Conservation (phyloP, 2,797 vertebrate genomes). For the Nothura maculosa region DNA sequence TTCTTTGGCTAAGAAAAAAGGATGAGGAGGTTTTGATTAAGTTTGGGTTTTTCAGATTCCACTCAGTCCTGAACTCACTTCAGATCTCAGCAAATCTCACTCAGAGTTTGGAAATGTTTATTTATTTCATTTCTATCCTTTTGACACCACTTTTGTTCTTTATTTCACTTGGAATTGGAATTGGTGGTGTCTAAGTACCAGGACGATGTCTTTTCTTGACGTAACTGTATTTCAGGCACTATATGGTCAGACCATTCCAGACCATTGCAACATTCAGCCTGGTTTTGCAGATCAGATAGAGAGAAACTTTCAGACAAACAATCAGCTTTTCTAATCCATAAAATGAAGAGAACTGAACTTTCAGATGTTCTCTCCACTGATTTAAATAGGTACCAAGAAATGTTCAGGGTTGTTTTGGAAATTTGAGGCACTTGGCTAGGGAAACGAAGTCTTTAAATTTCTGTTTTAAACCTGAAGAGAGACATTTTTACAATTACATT, state of each 20-base stretch:
- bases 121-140: not conserved
- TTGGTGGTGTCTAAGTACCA: not conserved
- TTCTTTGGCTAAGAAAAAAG: not conserved
- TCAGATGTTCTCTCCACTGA: not conserved
- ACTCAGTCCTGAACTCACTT: not conserved
- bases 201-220: not conserved
- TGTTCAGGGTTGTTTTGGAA: not conserved
- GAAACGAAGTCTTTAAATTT: not conserved
- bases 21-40: not conserved
- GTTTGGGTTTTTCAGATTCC: not conserved
- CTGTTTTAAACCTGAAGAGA: not conserved
- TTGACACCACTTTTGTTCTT: not conserved
- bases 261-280: not conserved
- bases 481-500: slow-evolving; percentile 28
- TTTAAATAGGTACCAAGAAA: not conserved
- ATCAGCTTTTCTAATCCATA: not conserved
- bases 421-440: not conserved
- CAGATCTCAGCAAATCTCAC: not conserved
- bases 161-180: not conserved
- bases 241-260: no score
- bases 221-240: not conserved
- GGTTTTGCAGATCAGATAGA: not conserved
- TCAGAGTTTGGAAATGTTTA: not conserved
- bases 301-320: not conserved
- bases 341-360: not conserved